Conservation (phyloP, 2,888 invertebrate genomes). For the Carcina quercana region DNA sequence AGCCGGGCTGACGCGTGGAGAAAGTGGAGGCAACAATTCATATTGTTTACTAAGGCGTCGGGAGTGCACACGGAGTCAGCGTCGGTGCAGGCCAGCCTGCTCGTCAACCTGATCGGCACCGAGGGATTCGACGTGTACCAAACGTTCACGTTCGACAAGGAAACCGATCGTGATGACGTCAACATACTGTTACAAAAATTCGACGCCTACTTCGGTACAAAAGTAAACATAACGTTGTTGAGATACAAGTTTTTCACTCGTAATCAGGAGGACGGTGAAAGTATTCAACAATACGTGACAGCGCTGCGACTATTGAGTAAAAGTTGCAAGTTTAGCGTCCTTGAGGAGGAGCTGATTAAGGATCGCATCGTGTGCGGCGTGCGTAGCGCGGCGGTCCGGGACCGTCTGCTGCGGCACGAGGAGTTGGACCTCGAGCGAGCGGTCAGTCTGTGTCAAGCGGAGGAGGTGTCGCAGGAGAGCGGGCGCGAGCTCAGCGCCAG, state of each 20-base stretch:
- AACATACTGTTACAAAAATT: conserved; percentile 11
- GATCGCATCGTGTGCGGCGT: conserved; percentile 20
- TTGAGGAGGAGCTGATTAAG: conserved; percentile 14
- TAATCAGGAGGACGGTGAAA: conserved; percentile 12
- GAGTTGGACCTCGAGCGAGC: conserved; percentile 11
- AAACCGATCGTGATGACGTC: not conserved
- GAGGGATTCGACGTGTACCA: conserved; percentile 4
- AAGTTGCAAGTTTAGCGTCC: conserved; percentile 17
- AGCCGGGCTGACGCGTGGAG: conserved; percentile 15
- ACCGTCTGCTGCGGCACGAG: conserved; percentile 14
- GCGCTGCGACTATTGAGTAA: conserved; percentile 16
- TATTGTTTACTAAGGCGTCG: conserved; percentile 10
- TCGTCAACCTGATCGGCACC: conserved; percentile 5
- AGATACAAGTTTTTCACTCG: conserved; percentile 17
- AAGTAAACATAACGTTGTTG: conserved; percentile 18
- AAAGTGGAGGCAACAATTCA: conserved; percentile 5
- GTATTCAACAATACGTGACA: conserved; percentile 16
- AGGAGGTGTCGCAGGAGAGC: conserved; percentile 1
- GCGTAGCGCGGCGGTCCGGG: conserved; percentile 10
- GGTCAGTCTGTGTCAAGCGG: conserved; percentile 11
- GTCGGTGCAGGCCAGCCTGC: conserved; percentile 5
- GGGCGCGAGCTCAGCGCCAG: not conserved
- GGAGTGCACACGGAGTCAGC: conserved; percentile 11
- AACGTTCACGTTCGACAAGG: conserved; percentile 1
- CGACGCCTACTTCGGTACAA: conserved; percentile 13